Base-by-base conservation (phyloP, 2,888 invertebrate genomes). In the Entomobrya multifasciata region DNA sequence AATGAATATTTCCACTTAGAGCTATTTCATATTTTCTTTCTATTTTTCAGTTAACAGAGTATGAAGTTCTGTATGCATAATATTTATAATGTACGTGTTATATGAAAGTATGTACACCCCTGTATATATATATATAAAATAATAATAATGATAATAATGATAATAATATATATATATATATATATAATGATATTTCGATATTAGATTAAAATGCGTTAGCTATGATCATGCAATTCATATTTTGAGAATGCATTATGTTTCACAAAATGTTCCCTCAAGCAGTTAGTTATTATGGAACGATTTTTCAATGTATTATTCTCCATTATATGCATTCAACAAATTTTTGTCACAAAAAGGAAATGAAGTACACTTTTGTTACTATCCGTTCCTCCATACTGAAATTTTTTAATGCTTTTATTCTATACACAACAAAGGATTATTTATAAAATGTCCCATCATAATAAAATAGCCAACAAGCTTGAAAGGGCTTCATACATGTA, bases 221-320 rank as follows among this genome's bases (percentile, higher is more conserved):
- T n/a, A n/a, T n/a, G n/a, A n/a, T n/a, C n/a, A n/a, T 36, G 8
- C 36, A 36, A 36, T 49, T 79, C 25, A 79, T 62, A 79, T 65
- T 62, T 49, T 25, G 17, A 41, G 49, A 62, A 65, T 65, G 27
- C 62, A 62, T 15, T 10, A 17, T 62, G 0, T 47, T 78, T 62
- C 22, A 80, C 49, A 80, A 80, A 80, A 67, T 36, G 67, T 55
- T 49, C 67, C 80, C 80, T 55, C 13, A 67, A 67, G 80, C 80
- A 49, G 52, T 80, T 80, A 80, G 67, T 80, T 80, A 78, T 78
- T 62, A 80, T 80, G 80, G 80, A 80, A 67, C 36, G 20, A 67
- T 78, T 67, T 80, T 80, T 80, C 52, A 22, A 52, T 30, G 15
- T 49, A 15, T 49, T 52, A 1, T 25, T 13, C 17, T 17, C 30